Percentiles rank a stretch among this genome's conserved stretches.
These are phyloP conservation scores for Drosophila greeni DNA, from an alignment of 2,888 invertebrate genomes.

Conservation along the genomic window DNA sequence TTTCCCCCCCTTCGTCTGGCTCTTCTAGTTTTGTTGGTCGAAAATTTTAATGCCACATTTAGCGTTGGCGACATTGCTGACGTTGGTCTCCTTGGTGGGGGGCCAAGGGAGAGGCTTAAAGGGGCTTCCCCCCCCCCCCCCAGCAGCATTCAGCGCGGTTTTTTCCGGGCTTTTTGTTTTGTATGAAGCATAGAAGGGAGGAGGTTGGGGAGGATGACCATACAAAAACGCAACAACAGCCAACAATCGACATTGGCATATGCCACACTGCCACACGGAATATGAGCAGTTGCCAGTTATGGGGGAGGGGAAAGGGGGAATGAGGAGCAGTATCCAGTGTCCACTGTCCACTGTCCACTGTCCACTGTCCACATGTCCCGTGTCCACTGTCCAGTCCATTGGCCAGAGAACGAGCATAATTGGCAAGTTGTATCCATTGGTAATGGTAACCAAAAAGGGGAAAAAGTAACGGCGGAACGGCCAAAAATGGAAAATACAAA, in stretches of 20 bases:
- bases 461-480: background rate
- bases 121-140: background rate
- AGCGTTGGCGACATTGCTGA: constrained; percentile 52
- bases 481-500: constrained; percentile 33
- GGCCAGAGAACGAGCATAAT: constrained; percentile 67
- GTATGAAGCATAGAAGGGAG: background rate
- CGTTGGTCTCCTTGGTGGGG: constrained; percentile 1
- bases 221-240: constrained; percentile 16
- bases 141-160: constrained; percentile 18
- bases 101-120: constrained; percentile 10
- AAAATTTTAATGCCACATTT: constrained; percentile 72
- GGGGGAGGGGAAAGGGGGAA: background rate
- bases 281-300: constrained; percentile 37
- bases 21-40: constrained; percentile 47
- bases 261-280: constrained; percentile 35
- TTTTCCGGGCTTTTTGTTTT: constrained; percentile 18
- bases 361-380: constrained; percentile 35
- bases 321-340: constrained; percentile 13
- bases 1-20: constrained; percentile 8
- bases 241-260: constrained; percentile 35
- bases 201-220: constrained; percentile 4
- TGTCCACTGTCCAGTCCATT: constrained; percentile 62
- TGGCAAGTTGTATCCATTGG: constrained; percentile 69
- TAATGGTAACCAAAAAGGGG: constrained; percentile 20
- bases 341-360: background rate